Percentiles rank a stretch among this genome's conserved stretches.
phyloP scores from a whole-genome alignment of 2,113 vertebrate genomes.

The Arizona elegans region DNA sequence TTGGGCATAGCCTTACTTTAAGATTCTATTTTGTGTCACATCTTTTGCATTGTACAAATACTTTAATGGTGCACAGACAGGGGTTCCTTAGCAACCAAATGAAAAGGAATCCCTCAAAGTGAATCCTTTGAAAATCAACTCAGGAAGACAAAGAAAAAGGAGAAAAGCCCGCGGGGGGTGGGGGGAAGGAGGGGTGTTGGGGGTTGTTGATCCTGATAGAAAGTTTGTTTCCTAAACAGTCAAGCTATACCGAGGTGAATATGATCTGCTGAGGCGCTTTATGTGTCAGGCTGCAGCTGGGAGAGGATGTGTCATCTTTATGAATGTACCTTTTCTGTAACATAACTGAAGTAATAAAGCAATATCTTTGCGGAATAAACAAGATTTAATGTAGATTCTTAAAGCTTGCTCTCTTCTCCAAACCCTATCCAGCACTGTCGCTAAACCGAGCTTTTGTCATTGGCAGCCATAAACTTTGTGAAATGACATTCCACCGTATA shows the following conservation, averaged over 20 bases:
- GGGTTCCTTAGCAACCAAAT: not conserved
- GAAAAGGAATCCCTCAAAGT: not conserved
- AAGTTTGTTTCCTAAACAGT: not conserved
- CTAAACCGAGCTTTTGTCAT: constrained; percentile 13
- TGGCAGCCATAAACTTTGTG: constrained; percentile 1
- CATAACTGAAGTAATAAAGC: constrained; percentile 23
- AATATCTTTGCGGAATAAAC: constrained; percentile 25
- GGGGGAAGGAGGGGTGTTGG: too few species aligned
- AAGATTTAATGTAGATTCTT: constrained; percentile 15
- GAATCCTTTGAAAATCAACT: not conserved
- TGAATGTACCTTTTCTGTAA: constrained; percentile 7
- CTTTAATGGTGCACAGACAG: not conserved
- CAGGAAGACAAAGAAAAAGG: not conserved
- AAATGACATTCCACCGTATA: constrained; percentile 13
- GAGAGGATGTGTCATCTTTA: constrained; percentile 10
- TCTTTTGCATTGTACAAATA: not conserved
- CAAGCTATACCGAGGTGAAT: not conserved
- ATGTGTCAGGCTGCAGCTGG: not conserved
- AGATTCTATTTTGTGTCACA: not conserved
- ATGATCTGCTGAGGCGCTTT: not conserved
- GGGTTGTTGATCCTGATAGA: not conserved
- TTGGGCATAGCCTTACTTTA: not conserved
- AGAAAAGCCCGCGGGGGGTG: not conserved
- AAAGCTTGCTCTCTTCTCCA: not conserved
- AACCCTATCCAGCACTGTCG: not conserved